phyloP scores from a whole-genome alignment of 2,113 vertebrate genomes.

The Gallinago media region DNA sequence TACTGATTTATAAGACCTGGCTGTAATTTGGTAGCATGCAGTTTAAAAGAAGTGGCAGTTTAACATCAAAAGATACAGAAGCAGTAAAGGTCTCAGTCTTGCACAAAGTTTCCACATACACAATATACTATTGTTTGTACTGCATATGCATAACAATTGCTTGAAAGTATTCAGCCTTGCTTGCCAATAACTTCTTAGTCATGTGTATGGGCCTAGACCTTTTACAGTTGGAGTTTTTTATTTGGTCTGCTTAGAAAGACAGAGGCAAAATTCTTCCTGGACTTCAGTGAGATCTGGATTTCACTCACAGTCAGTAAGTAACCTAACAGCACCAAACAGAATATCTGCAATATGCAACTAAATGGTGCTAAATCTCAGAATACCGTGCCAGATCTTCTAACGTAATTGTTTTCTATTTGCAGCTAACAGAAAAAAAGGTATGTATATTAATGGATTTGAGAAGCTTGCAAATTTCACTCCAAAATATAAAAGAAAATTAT shows the following conservation, averaged over 20 bases:
- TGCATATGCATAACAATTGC: conserved; percentile 29
- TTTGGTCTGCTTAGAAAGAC: neutral
- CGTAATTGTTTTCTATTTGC: neutral
- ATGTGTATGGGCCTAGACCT: neutral
- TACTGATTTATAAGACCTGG: conserved; percentile 13
- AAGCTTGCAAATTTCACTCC: conserved; percentile 3
- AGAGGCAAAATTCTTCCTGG: neutral
- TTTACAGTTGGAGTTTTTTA: neutral
- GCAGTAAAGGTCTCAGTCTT: conserved; percentile 5
- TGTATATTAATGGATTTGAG: neutral
- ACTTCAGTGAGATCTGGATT: neutral
- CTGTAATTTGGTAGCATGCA: conserved; percentile 19
- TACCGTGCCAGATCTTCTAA: neutral
- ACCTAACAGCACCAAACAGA: neutral
- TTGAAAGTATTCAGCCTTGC: conserved; percentile 1
- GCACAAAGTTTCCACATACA: neutral
- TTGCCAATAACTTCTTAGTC: neutral
- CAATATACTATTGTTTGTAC: conserved; percentile 14
- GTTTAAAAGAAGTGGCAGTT: conserved; percentile 39
- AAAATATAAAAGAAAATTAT: neutral
- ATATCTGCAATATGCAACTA: neutral
- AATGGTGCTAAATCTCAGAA: neutral
- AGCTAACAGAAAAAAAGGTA: neutral
- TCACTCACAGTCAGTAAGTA: neutral
- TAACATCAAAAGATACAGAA: conserved; percentile 36